Evolutionary conservation across 2,797 vertebrate species (phyloP).

Genomic region (Sebastes diploproa): DNA sequence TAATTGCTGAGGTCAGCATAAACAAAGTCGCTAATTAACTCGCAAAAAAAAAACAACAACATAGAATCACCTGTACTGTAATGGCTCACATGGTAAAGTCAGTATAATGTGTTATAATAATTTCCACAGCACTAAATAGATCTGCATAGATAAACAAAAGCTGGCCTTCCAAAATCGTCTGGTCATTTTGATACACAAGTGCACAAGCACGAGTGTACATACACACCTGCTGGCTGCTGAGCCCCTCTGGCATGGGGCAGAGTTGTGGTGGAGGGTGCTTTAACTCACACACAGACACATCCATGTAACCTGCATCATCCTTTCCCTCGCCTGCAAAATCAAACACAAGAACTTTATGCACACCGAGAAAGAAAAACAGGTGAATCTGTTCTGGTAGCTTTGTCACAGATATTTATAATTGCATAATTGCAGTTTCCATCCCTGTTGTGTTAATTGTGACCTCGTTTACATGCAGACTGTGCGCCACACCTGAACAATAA

Average conservation of each 20-base stretch:
- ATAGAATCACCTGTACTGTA: not conserved
- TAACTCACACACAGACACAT: conserved; percentile 83
- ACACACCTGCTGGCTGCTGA: conserved; percentile 88
- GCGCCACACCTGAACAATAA: not conserved
- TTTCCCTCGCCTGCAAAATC: conserved; percentile 65
- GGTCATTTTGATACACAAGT: not conserved
- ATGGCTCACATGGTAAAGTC: not conserved
- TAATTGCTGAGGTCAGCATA: not conserved
- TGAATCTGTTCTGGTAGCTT: not conserved
- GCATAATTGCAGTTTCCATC: not conserved
- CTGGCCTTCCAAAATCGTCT: not conserved
- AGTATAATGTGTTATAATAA: accelerated
- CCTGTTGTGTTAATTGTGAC: too few species aligned
- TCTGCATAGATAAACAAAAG: not conserved
- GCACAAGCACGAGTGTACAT: not conserved
- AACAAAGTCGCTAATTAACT: too few species aligned
- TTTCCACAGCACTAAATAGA: not conserved
- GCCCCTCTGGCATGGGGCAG: conserved; percentile 88
- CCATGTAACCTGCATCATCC: conserved; percentile 77
- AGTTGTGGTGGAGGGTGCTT: conserved; percentile 88
- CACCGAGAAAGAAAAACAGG: not conserved
- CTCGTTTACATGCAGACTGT: not conserved
- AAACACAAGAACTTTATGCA: not conserved
- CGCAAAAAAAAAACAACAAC: not conserved
- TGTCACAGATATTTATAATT: not conserved